Percentiles rank a stretch among this genome's conserved stretches.
phyloP scores from a whole-genome alignment of 2,888 invertebrate species.

The Biston stratarius region DNA sequence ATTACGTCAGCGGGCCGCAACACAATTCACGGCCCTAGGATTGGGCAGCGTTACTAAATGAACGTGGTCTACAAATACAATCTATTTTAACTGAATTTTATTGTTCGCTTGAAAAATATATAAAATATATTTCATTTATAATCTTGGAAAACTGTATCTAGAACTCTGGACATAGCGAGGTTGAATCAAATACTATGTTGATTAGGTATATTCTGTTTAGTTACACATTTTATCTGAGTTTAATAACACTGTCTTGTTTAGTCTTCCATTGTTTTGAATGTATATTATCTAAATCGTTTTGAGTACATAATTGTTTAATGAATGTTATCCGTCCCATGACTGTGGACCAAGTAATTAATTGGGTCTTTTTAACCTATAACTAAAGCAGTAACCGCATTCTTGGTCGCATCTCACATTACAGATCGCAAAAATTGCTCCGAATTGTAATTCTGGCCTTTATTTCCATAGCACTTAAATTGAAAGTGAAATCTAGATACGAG shows the following conservation, averaged over 20 bases:
- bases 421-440: too few species aligned
- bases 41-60: background rate
- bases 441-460: too few species aligned
- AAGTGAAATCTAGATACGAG: too few species aligned
- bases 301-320: constrained; percentile 20
- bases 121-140: background rate
- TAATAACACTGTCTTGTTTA: constrained; percentile 31
- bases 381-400: too few species aligned
- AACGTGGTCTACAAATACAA: background rate
- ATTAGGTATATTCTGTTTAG: constrained; percentile 25
- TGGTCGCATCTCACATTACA: too few species aligned
- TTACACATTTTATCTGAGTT: constrained; percentile 24
- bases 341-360: constrained; percentile 23
- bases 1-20: background rate
- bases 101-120: background rate
- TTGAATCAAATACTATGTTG: constrained; percentile 34
- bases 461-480: too few species aligned
- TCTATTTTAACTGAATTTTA: too few species aligned
- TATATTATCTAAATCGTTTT: constrained; percentile 6
- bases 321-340: constrained; percentile 17
- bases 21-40: too few species aligned
- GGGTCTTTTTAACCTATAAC: too few species aligned
- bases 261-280: constrained; percentile 43
- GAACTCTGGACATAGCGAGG: constrained; percentile 15
- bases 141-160: background rate